Percentiles rank a stretch among this genome's conserved stretches.
Evolutionary conservation across 2,797 vertebrate species (phyloP).

Genomic region (Artibeus lituratus): DNA sequence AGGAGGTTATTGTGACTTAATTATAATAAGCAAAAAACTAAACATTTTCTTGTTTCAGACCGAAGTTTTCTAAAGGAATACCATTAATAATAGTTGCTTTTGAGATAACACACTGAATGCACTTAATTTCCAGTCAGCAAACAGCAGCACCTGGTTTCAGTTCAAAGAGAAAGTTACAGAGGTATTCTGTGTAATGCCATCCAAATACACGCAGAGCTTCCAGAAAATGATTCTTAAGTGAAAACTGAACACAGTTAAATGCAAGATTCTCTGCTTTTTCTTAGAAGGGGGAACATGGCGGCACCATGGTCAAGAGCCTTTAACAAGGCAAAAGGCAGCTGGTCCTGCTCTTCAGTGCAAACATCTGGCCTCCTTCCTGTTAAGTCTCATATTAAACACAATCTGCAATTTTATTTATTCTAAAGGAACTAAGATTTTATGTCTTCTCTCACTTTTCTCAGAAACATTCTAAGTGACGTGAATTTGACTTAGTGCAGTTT

Average conservation of each 20-base stretch:
- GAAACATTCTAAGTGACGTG: background rate
- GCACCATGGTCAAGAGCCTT: background rate
- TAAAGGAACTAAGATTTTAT: background rate
- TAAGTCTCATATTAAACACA: background rate
- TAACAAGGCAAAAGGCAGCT: background rate
- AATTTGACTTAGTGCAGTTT: background rate
- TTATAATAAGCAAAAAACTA: background rate
- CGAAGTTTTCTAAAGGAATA: background rate
- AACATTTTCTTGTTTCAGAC: background rate
- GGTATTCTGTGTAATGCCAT: background rate
- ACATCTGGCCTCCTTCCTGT: background rate
- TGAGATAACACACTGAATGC: background rate
- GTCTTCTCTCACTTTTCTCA: background rate
- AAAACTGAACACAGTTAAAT: background rate
- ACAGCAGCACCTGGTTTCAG: constrained; percentile 62
- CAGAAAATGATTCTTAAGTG: background rate
- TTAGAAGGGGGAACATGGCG: background rate
- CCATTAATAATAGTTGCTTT: background rate
- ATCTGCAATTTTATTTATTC: background rate
- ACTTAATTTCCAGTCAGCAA: constrained; percentile 61
- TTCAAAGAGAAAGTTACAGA: background rate
- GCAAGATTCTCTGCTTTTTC: background rate
- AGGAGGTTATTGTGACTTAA: background rate
- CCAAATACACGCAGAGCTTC: background rate
- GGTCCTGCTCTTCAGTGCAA: background rate